Evolutionary conservation across 2,113 vertebrate species (phyloP), one percentile per base, ranked within the genome.

Genomic region (Tor tambroides): DNA sequence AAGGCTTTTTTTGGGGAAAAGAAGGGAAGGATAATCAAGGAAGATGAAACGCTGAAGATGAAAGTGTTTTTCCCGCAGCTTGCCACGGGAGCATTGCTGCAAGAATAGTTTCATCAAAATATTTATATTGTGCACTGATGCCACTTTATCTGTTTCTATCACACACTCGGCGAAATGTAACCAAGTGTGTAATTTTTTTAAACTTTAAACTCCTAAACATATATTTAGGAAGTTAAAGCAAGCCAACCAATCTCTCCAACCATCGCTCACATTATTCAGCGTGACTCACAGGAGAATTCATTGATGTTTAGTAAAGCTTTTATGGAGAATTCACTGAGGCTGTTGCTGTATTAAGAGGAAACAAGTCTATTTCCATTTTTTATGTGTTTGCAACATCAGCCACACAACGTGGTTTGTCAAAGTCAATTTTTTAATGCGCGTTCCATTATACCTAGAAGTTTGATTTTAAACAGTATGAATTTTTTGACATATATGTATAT

Each of bases 21-120:
- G 21, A 81, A 54, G 78, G 41, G 76, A 75, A 9, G 41, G 35
- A 84, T 88, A 65, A 87, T 80, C 78, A 84, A 49, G 21, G 4
- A 78, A 84, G n/a, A 89, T 79, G 71, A 88, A 85, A 77, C 56
- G 5, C 10, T n/a, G 19, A 46, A 85, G 84, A 88, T 82, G 43
- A 85, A 82, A 88, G 78, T 26, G 41, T 38, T 38, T 56, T 56
- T 5, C 79, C 51, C 49, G 15, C 69, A 76, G 78, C 78, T 10
- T 65, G 63, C n/a, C 78, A 43, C 12, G n/a, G 54, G 84, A 88
- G 65, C 10, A 9, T 56, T 38, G 35, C 21, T 56, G 65, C 51
- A 51, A 86, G 41, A 78, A 71, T 51, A 86, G 61, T 41, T 80
- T 86, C 21, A 80, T 79, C 26, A 26, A 67, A 67, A 80, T 43